Evolutionary conservation across 1,140 invertebrate species (phyloP).

Genomic region (Kradibia gibbosae): DNA sequence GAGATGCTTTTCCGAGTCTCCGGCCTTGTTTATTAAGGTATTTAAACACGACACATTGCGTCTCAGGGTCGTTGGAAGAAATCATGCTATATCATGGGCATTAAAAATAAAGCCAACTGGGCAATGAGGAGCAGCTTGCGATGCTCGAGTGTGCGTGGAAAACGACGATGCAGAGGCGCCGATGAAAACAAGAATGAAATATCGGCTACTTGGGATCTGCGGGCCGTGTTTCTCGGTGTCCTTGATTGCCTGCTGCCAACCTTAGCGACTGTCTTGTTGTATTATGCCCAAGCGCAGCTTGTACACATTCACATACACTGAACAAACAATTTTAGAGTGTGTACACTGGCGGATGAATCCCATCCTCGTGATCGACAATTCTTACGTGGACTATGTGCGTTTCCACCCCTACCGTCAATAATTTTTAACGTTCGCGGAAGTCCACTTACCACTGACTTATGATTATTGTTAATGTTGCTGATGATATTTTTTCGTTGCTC

Average conservation of each 20-base stretch:
- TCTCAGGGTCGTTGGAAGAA: neutral
- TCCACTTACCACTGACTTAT: too few relatives aligned
- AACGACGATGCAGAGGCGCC: too few relatives aligned
- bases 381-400: too few relatives aligned
- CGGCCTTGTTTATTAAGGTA: constrained; percentile 8
- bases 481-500: too few relatives aligned
- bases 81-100: neutral
- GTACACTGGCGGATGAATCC: neutral
- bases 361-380: neutral
- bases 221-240: neutral
- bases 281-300: too few relatives aligned
- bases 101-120: neutral
- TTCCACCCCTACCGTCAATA: too few relatives aligned
- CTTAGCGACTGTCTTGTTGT: neutral
- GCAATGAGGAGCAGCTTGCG: too few relatives aligned
- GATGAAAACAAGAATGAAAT: neutral
- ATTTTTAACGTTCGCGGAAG: too few relatives aligned
- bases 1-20: neutral
- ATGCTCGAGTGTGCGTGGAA: too few relatives aligned
- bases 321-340: too few relatives aligned
- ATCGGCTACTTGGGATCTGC: neutral
- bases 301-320: too few relatives aligned
- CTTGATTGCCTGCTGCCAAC: neutral
- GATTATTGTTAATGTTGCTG: too few relatives aligned
- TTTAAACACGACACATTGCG: neutral